Percentiles rank a stretch among this genome's conserved stretches.
These are phyloP conservation scores for Pristionchus mayeri DNA, from an alignment of 2,888 invertebrate genomes.

Conservation along the genomic window DNA sequence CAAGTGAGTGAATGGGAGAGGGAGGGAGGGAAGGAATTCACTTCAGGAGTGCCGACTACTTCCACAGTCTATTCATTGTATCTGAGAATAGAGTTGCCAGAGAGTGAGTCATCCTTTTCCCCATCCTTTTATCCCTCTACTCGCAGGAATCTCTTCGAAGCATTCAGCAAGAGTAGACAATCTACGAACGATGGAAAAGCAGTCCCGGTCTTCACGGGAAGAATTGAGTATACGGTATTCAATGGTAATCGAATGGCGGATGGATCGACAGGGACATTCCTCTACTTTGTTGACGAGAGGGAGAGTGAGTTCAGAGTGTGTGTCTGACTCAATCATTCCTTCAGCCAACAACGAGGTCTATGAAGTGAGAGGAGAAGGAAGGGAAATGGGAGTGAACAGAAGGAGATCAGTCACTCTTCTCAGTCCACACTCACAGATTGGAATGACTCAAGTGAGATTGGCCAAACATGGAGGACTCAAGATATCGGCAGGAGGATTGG, in stretches of 20 bases:
- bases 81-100: slow-evolving; percentile 1
- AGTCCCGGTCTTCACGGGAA: slow-evolving; percentile 18
- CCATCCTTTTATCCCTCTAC: neutral
- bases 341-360: slow-evolving; percentile 30
- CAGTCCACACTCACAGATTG: slow-evolving; percentile 15
- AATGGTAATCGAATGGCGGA: slow-evolving; percentile 17
- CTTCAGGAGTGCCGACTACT: neutral
- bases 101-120: neutral
- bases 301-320: neutral
- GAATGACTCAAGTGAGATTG: slow-evolving; percentile 40
- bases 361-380: slow-evolving; percentile 6
- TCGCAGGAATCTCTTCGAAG: slow-evolving; percentile 19
- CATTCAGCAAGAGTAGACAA: neutral
- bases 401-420: slow-evolving; percentile 19
- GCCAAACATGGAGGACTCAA: slow-evolving; percentile 42
- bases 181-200: neutral
- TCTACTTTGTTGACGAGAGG: slow-evolving; percentile 42
- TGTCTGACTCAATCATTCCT: neutral
- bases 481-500: slow-evolving; percentile 41
- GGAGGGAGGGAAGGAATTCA: neutral
- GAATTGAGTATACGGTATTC: slow-evolving; percentile 29
- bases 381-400: neutral
- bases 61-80: slow-evolving; percentile 35
- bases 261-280: neutral
- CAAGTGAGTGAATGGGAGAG: neutral